phyloP scores from a whole-genome alignment of 1,140 invertebrate species.

The Ganaspis sp. region DNA sequence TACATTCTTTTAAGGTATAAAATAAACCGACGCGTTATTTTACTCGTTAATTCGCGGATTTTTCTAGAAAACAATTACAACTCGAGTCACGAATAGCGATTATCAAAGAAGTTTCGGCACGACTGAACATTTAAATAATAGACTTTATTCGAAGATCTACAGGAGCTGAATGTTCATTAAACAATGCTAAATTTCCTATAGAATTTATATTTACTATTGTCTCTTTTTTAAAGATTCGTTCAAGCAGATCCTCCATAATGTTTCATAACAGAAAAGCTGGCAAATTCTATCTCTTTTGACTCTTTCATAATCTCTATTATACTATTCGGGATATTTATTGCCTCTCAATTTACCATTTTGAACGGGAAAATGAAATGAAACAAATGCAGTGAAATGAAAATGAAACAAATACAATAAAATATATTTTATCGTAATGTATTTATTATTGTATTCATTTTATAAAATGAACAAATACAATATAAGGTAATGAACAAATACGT shows the following conservation, averaged over 20 bases:
- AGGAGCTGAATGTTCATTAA: conserved; percentile 49
- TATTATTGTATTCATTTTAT: no score
- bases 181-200: conserved; percentile 56
- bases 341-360: no score
- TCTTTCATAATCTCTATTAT: not conserved
- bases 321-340: not conserved
- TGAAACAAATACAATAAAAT: no score
- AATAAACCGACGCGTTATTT: not conserved
- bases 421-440: no score
- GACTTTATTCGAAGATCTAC: conserved; percentile 47
- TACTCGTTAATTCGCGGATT: not conserved
- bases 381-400: no score
- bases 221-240: conserved; percentile 35
- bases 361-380: no score
- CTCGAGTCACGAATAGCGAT: conserved; percentile 34
- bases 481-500: no score
- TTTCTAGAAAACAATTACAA: conserved; percentile 37
- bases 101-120: conserved; percentile 56
- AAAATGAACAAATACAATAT: no score
- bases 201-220: conserved; percentile 49
- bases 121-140: conserved; percentile 58
- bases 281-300: no score
- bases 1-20: not conserved
- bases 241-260: not conserved
- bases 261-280: not conserved